Evolutionary conservation across 1,140 invertebrate genomes (phyloP).

Genomic region (Choristoneura fumiferana): DNA sequence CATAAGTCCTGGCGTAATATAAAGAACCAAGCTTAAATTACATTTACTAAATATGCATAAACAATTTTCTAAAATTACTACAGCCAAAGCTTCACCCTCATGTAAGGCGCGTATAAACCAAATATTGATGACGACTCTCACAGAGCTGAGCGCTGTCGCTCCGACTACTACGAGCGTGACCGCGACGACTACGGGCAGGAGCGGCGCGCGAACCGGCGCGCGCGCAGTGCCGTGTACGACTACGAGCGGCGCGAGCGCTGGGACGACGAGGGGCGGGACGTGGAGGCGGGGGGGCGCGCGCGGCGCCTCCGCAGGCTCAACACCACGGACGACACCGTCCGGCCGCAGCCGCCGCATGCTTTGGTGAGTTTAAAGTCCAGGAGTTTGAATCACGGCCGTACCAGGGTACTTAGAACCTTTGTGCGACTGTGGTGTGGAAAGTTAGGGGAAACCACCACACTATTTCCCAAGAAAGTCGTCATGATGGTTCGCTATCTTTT

Average conservation of each 20-base stretch:
- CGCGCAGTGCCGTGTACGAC: conserved; percentile 58
- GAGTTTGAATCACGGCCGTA: too few species aligned
- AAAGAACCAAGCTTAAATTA: too few species aligned
- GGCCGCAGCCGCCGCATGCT: conserved; percentile 3
- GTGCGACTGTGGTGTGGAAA: too few species aligned
- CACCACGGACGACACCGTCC: conserved; percentile 51
- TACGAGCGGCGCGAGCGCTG: conserved; percentile 39
- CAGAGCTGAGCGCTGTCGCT: conserved; percentile 50
- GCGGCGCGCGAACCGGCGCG: conserved; percentile 42
- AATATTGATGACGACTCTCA: not conserved
- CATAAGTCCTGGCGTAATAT: too few species aligned
- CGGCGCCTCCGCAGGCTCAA: conserved; percentile 43
- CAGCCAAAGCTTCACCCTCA: too few species aligned
- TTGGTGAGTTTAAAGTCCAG: not conserved
- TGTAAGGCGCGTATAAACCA: too few species aligned
- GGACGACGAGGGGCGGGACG: conserved; percentile 24
- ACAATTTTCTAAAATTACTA: too few species aligned
- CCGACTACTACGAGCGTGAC: conserved; percentile 58
- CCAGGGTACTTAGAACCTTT: too few species aligned
- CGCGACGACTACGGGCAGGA: conserved; percentile 34
- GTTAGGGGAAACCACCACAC: too few species aligned
- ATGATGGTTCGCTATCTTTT: too few species aligned
- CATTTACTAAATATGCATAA: too few species aligned
- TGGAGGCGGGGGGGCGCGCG: not conserved
- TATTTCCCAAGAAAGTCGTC: too few species aligned